A percentile compares a stretch with the other conserved stretches of the same genome.
phyloP scores from a whole-genome alignment of 2,888 invertebrate genomes.

The Bhutanitis thaidina region DNA sequence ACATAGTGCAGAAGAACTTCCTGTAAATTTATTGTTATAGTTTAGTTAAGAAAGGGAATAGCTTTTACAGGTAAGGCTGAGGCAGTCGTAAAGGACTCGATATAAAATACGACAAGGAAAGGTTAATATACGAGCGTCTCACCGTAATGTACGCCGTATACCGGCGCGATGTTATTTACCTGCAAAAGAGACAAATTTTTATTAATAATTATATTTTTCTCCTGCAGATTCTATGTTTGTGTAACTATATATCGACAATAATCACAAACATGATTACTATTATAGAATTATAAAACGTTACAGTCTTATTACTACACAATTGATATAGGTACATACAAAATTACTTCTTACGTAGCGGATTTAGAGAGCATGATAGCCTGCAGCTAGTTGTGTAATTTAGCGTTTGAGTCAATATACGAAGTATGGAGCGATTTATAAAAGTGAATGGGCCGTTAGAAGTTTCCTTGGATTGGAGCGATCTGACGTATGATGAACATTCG shows the following conservation, averaged over 20 bases:
- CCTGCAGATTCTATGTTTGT: too few relatives aligned
- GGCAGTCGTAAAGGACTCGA: slow-evolving; percentile 46
- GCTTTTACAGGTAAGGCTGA: slow-evolving; percentile 39
- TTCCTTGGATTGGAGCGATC: slow-evolving; percentile 19
- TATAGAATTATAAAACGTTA: background rate
- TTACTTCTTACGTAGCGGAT: background rate
- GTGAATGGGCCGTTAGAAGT: slow-evolving; percentile 20
- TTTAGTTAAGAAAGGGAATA: slow-evolving; percentile 59
- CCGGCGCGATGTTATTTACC: slow-evolving; percentile 39
- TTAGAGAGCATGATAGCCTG: background rate
- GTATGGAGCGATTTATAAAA: slow-evolving; percentile 17
- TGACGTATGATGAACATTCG: slow-evolving; percentile 13
- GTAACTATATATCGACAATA: background rate
- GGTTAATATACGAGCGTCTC: slow-evolving; percentile 34
- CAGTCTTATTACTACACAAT: background rate
- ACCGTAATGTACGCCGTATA: slow-evolving; percentile 24
- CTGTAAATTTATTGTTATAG: slow-evolving; percentile 65
- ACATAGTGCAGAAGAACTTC: slow-evolving; percentile 38
- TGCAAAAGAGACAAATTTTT: slow-evolving; percentile 41
- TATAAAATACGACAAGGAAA: slow-evolving; percentile 48
- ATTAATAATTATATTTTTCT: slow-evolving; percentile 24
- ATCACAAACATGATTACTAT: background rate
- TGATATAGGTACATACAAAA: background rate
- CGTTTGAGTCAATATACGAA: slow-evolving; percentile 11
- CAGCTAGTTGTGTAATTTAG: slow-evolving; percentile 11